Base-by-base conservation (phyloP, 2,113 vertebrate genomes). In the Atherinomorus stipes region DNA sequence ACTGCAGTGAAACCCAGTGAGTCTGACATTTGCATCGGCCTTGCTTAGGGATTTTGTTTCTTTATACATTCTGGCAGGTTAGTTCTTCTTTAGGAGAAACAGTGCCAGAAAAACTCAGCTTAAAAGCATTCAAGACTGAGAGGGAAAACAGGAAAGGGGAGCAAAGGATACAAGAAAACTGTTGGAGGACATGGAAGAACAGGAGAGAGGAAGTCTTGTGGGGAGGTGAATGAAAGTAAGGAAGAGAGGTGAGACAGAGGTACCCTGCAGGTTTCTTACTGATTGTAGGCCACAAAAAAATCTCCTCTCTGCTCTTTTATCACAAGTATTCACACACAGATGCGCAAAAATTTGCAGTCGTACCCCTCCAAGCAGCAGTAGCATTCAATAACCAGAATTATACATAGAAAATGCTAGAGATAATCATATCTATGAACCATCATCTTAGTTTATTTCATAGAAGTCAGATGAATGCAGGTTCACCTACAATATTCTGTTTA, bases 181-280 rank as follows among this genome's bases (percentile, higher is more conserved):
- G 42, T 4, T 22, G 53, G 40, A 62, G 45, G 59, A 79, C 57
- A 57, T 64, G 72, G 64, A 71, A 56, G 66, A 75, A 40, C 45
- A 75, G 58, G 53, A 80, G 57, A 64, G 71, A 71, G 53, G 60
- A 76, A 84, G 61, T 84, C 64, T 74, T 71, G 22, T 28, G 62
- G 74, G 73, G 28, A 67, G 51, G 49, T 64, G 19, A 31, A 54
- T 42, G 34, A 74, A 50, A 65, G 40, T 68, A 59, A 58, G 42
- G 51, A 67, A 78, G 53, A 50, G 60, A 79, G 54, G 74, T 69
- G 54, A 74, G 73, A 71, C 86, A 75, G 87, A 84, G 61, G 68
- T 86, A 75, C 38, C 74, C 82, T 65, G 70, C 83, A 79, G 87
- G 56, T 81, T 74, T 75, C 64, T 60, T 25, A 68, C 45, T 80